Evolutionary conservation across 2,888 invertebrate genomes (phyloP), one percentile per base, ranked within the genome.

Genomic region (Athetis lepigone): DNA sequence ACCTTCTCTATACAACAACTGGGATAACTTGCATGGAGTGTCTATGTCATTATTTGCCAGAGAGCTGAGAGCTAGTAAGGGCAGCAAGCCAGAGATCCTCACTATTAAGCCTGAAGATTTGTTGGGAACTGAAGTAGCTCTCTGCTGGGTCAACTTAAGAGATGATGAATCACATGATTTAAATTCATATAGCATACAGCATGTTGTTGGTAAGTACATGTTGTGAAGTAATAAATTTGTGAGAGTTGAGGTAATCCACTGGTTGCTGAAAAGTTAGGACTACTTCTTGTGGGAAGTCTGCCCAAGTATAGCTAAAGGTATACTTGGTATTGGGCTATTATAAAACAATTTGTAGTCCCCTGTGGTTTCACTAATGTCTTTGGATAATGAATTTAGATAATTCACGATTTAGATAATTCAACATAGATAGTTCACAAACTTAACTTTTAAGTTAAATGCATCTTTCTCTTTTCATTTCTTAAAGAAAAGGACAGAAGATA

Each of bases 11-110:
- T 96, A 96, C 81, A 95, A 96, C 9, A 96, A 96, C 87, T 99
- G 99, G 98, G 93, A 97, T 21, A 89, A 97, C 82, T 96, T 98
- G n/a, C 92, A 95, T 89, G 98, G 98, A 5, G 97, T 98, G 27
- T 96, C 96, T 75, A 97, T 99, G 97, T 95, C 94, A 37, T 87
- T 92, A 50, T 96, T 97, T 82, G 96, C 96, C 0, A 90, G 94
- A 66, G 95, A 96, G 71, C 95, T 98, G 21, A 94, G 98, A 23
- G 84, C 91, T 54, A 93, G 94, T 66, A 97, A 97, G 84, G 92
- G 95, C 1, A 92, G 93, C 16, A 97, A 96, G 83, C 98, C 98
- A 4, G 96, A 97, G 86, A 96, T 97, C 46, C 91, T 95, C 69
- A 82, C 86, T 1, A 84, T 98, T 36, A 81, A 92, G 2, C 81